Evolutionary conservation across 1,140 invertebrate species (phyloP), one percentile per base, ranked within the genome.

Genomic region (Pristionchus pacificus): DNA sequence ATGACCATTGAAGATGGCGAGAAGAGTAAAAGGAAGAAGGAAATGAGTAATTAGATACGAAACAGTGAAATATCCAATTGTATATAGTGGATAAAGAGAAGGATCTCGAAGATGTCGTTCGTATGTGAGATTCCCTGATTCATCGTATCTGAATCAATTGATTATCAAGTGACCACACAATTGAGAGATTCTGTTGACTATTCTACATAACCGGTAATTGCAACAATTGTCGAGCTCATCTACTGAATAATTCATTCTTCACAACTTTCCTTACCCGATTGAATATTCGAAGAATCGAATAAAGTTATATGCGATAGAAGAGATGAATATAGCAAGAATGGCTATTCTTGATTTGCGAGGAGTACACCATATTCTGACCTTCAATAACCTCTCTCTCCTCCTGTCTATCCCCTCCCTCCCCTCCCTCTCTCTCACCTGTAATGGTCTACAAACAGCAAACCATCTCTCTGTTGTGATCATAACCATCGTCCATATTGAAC

Each of bases 41-140:
- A 81, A 81, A 55, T 81, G 80, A 15, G 80, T 83, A 29, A 81
- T 58, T 3, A 81, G 64, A 60, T 80, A 81, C 19, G 76, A 60
- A 55, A 76, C 65, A 24, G 80, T 82, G 58, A 76, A 81, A 61
- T 81, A 81, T 30, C 77, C 74, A 33, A 82, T 57, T 28, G 68
- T 64, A 58, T 73, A 73, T 66, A n/a, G 62, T 65, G 65, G 67
- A 64, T 73, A 66, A 14, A 27, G 27, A 24, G 31, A 60, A 2
- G 65, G 71, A 62, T 81, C 71, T 15, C 80, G 71, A 2, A 80
- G 58, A 64, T 81, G 76, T 33, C 79, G 70, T 61, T 77, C 68
- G 58, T 79, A 80, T 29, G 57, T 14, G 78, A 60, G 32, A 13
- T 33, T 3, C 73, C 71, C 71, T 59, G 60, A 27, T 24, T 33